These are phyloP conservation scores for Hyperopisus bebe DNA, from an alignment of 2,113 vertebrate genomes.

Conservation along the genomic window DNA sequence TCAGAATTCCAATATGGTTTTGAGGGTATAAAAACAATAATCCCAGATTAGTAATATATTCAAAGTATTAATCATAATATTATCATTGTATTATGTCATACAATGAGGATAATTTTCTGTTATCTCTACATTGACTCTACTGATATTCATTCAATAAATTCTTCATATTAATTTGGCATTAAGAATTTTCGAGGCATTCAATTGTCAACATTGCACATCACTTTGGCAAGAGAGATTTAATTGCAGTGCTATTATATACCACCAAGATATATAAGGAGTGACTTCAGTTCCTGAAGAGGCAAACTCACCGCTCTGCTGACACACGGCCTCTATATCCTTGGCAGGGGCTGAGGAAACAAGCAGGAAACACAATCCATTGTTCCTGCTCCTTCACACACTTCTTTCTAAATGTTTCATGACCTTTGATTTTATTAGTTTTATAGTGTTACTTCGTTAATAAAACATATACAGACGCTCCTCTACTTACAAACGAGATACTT, in stretches of 20 bases:
- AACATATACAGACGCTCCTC: not conserved
- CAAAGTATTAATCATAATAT: not conserved
- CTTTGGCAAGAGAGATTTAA: not conserved
- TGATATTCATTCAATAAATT: not conserved
- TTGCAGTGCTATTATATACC: not conserved
- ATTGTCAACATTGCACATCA: not conserved
- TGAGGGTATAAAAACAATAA: not conserved
- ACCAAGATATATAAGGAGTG: not conserved
- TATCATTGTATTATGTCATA: not conserved
- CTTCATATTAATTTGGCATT: not conserved
- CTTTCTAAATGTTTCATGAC: not conserved
- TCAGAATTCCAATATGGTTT: not conserved
- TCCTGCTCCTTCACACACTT: not conserved
- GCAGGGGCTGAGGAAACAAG: constrained; percentile 56
- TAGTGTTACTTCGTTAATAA: not conserved
- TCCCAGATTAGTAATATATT: not conserved
- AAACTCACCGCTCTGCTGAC: constrained; percentile 50
- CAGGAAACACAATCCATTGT: not conserved
- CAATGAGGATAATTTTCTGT: not conserved
- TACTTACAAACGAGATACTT: too few relatives aligned
- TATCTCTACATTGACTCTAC: not conserved
- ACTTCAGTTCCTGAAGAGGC: not conserved
- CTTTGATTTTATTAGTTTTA: not conserved
- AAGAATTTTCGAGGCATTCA: not conserved
- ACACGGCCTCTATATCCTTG: constrained; percentile 59